These are phyloP conservation scores for Hippopotamus amphibius DNA, from an alignment of 2,113 vertebrate species.

Conservation along the genomic window DNA sequence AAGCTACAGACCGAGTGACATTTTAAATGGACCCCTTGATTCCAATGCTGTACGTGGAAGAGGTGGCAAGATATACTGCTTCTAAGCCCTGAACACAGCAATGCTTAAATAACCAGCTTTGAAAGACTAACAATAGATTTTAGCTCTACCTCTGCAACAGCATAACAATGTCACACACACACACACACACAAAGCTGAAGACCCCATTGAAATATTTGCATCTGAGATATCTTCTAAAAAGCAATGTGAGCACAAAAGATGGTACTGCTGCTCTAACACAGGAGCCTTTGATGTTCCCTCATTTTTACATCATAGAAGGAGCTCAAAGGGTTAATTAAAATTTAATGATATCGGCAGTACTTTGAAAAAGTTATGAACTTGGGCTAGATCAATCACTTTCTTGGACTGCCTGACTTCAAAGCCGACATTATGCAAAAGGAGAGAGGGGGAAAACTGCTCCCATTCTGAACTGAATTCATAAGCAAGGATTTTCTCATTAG, in stretches of 20 bases:
- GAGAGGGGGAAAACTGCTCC: constrained; percentile 74
- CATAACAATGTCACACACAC: constrained; percentile 73
- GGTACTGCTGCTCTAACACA: constrained; percentile 87
- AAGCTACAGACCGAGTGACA: constrained; percentile 15
- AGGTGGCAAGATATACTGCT: constrained; percentile 53
- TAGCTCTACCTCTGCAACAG: constrained; percentile 65
- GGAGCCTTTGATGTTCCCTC: constrained; percentile 94
- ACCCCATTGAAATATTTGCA: constrained; percentile 84
- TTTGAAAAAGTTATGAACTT: constrained; percentile 99
- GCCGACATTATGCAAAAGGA: constrained; percentile 93
- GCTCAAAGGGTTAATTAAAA: constrained; percentile 99
- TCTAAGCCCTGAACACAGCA: constrained; percentile 53
- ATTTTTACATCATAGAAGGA: constrained; percentile 96
- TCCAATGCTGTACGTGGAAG: constrained; percentile 27
- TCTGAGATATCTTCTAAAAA: constrained; percentile 87
- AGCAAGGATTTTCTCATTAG: constrained; percentile 92
- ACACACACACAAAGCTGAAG: constrained; percentile 67
- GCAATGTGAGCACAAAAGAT: constrained; percentile 88
- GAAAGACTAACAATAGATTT: constrained; percentile 82
- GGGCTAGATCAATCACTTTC: constrained; percentile 98
- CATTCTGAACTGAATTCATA: constrained; percentile 91
- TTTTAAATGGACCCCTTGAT: constrained; percentile 75
- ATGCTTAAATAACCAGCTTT: constrained; percentile 80
- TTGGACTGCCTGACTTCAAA: constrained; percentile 96
- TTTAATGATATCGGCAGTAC: constrained; percentile 97